Conservation (phyloP, 2,888 invertebrate genomes). For the Andrena fulva region DNA sequence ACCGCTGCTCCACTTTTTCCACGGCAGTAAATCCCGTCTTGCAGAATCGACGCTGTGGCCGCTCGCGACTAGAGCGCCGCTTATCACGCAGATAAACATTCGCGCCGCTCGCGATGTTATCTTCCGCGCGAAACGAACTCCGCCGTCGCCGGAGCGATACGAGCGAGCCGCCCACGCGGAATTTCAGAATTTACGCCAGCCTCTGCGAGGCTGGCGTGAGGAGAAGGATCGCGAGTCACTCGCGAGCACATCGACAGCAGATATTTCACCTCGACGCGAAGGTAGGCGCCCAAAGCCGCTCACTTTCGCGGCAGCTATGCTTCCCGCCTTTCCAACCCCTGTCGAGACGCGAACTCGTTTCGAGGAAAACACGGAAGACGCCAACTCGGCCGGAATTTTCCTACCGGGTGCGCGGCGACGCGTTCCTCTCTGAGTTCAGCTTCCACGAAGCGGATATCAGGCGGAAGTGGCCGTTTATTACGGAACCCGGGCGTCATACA, state of each 20-base stretch:
- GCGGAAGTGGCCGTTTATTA: conserved; percentile 29
- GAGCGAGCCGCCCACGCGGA: conserved; percentile 15
- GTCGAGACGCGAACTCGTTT: not conserved
- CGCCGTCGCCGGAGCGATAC: conserved; percentile 4
- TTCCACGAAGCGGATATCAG: conserved; percentile 10
- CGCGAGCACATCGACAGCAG: conserved; percentile 18
- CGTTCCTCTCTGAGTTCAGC: conserved; percentile 7
- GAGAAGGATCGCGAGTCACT: not conserved
- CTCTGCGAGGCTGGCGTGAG: not conserved
- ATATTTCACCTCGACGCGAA: conserved; percentile 29
- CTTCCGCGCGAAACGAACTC: conserved; percentile 14
- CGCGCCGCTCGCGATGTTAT: conserved; percentile 35
- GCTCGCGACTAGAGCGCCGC: not conserved
- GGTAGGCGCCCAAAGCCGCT: not conserved
- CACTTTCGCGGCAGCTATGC: not conserved
- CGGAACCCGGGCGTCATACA: not conserved
- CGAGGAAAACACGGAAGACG: conserved; percentile 33
- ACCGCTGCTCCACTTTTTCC: conserved; percentile 32
- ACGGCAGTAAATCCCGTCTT: conserved; percentile 25
- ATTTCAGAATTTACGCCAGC: conserved; percentile 25
- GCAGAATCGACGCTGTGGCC: conserved; percentile 24
- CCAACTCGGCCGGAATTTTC: conserved; percentile 32
- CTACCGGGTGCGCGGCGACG: not conserved
- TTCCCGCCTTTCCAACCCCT: conserved; percentile 4
- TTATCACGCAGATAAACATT: conserved; percentile 45